These are phyloP conservation scores for Piscicola geometra DNA, from an alignment of 2,888 invertebrate genomes.

Conservation along the genomic window DNA sequence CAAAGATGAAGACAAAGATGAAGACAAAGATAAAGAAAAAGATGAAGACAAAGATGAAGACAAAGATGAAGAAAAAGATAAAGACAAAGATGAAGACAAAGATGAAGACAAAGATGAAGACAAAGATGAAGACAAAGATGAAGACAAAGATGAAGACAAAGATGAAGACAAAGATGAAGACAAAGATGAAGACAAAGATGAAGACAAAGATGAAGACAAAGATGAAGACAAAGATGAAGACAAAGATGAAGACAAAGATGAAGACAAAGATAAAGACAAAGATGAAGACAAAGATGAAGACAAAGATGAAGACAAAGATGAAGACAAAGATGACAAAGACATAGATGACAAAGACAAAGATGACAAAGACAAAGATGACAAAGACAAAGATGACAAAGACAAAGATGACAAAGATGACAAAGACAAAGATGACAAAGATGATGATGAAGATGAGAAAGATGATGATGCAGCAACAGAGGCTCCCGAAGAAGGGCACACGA, in stretches of 20 bases:
- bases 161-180: background rate
- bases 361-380: background rate
- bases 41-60: slow-evolving; percentile 23
- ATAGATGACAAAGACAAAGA: background rate
- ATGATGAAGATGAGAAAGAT: slow-evolving; percentile 15
- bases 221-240: background rate
- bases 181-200: background rate
- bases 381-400: background rate
- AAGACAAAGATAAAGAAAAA: background rate
- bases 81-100: background rate
- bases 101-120: background rate
- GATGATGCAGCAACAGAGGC: background rate
- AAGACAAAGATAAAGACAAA: background rate
- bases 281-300: background rate
- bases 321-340: background rate
- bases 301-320: background rate
- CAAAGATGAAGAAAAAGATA: background rate
- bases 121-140: background rate
- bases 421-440: background rate
- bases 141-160: slow-evolving; percentile 6
- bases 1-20: background rate
- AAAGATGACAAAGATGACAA: background rate
- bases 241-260: slow-evolving; percentile 1
- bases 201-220: slow-evolving; percentile 9
- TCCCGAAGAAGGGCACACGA: too few species aligned